Evolutionary conservation across 2,113 vertebrate species (phyloP), one percentile per base, ranked within the genome.

Genomic region (Potamarius usumacintae): DNA sequence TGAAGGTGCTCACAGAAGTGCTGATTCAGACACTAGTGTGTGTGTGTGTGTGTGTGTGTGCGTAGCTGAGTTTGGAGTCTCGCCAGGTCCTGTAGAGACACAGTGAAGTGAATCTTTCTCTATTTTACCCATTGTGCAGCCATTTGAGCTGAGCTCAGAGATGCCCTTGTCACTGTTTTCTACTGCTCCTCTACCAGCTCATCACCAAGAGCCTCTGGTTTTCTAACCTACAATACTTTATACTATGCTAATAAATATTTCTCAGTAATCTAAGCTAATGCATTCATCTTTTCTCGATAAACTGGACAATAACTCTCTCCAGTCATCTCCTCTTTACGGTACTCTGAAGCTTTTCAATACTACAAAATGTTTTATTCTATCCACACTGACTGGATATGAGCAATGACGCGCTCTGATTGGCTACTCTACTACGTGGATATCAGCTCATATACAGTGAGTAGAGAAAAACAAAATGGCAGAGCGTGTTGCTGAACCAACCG

Each of bases 11-110:
- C 52, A 58, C 76, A 90, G 84, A 93, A 92, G 85, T 94, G 94
- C 92, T 94, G 93, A 94, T 83, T 87, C 87, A 92, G 87, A 92
- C 82, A 81, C 83, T 88, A 86, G 17, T 67, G 79, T 65, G 79
- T 42, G 17, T 57, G 77, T 79, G 69, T n/a, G 67, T 82, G 67
- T 42, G 69, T 12, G 57, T 82, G 78, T 55, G 67, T 82, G 78
- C 86, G 50, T 74, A 82, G 71, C 65, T 85, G 84, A 57, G 52
- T 65, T 7, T 71, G 84, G 76, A 83, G 50, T 50, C 7, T 34
- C 34, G 78, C 71, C 88, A 89, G 76, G 30, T 77, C 86, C 34
- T 78, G 60, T 72, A 71, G 69, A 85, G 69, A 74, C 53, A 77
- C 67, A 72, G 83, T 60, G 25, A 71, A 57, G 27, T 34, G 58